A percentile compares a stretch with the other conserved stretches of the same genome.
phyloP scores from a whole-genome alignment of 2,888 invertebrate genomes.

The Apodemia zela region DNA sequence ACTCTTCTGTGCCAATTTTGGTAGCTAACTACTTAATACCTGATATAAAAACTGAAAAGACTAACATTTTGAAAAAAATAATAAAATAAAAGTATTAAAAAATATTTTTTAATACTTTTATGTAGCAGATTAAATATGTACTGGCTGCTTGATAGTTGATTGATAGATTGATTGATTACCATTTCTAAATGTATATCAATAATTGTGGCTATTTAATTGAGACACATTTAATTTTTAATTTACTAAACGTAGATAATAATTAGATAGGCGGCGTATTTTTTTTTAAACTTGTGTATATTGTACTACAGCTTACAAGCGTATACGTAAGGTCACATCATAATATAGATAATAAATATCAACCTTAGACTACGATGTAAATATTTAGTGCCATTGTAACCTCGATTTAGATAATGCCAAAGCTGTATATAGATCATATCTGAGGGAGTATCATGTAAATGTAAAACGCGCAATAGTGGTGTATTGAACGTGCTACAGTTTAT shows the following conservation, averaged over 20 bases:
- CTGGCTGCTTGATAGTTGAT: too few relatives aligned
- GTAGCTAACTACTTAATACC: too few relatives aligned
- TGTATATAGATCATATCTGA: conserved; percentile 49
- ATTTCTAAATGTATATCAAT: too few relatives aligned
- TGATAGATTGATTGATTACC: too few relatives aligned
- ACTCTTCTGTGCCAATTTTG: too few relatives aligned
- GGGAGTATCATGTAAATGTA: conserved; percentile 8
- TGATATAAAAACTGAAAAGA: too few relatives aligned
- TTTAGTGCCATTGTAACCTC: conserved; percentile 42
- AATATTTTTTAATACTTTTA: too few relatives aligned
- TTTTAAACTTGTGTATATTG: not conserved
- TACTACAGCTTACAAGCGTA: not conserved
- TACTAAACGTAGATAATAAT: not conserved
- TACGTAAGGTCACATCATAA: conserved; percentile 4
- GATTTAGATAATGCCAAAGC: conserved; percentile 73
- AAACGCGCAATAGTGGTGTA: conserved; percentile 14
- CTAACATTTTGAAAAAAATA: too few relatives aligned
- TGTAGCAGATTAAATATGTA: too few relatives aligned
- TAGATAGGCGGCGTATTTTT: not conserved
- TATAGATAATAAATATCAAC: conserved; percentile 4
- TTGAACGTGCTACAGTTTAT: conserved; percentile 1
- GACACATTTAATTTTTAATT: not conserved
- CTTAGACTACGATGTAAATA: conserved; percentile 41
- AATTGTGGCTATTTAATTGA: not conserved
- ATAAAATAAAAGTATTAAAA: too few relatives aligned